Evolutionary conservation across 2,888 invertebrate genomes (phyloP), one percentile per base, ranked within the genome.

Genomic region (Acanthoscelides obtectus): DNA sequence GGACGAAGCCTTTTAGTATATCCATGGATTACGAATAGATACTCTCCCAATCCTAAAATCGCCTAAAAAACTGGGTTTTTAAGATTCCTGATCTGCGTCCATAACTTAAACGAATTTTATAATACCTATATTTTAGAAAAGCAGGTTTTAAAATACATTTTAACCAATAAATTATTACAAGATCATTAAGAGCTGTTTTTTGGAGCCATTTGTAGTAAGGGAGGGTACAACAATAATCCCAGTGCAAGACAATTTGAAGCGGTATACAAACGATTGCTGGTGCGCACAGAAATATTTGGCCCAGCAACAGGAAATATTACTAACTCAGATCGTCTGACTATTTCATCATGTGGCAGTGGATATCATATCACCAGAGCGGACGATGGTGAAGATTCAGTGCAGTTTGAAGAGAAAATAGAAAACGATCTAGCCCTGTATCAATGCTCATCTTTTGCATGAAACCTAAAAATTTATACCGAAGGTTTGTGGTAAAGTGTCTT

Each of bases 191-290:
- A 76, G 25, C 22, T 71, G 21, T 73, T 75, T 17, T 76, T 76
- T 70, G 64, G 71, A n/a, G 69, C 72, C 17, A 67, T 75, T 8
- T 68, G 76, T 66, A 71, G 74, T 74, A 73, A 64, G 65, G 71
- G 69, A 64, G 74, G 75, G 5, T 75, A 45, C 66, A 74, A 75
- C 70, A 75, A 77, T 67, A 75, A 76, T 70, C 75, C 74, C 17
- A 72, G 73, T 22, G 71, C 69, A 21, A 67, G 72, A 22, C 73
- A 75, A 25, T 75, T 75, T 72, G 69, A 71, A 27, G 64, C 71
- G 12, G 69, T 72, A 6, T 75, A 72, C 67, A 75, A 75, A 70
- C 67, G 72, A 72, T 72, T 76, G 72, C 72, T 77, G 69, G 74
- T 76, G 20, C 68, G 67, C 20, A 70, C 20, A n/a, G 73, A 76